Base-by-base conservation (phyloP, 2,888 invertebrate species). In the Bombylius major region DNA sequence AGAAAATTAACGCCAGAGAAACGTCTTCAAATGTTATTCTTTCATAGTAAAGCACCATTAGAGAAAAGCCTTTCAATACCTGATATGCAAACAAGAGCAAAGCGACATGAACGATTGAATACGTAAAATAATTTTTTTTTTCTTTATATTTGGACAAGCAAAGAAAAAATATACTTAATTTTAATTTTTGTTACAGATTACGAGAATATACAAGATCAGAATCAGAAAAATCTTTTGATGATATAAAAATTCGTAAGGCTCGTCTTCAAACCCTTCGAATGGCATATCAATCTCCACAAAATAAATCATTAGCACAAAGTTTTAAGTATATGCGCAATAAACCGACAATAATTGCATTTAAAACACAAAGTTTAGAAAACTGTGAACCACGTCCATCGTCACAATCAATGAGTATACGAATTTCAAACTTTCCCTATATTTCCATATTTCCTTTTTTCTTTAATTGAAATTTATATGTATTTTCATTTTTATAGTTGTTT, bases 271-370 rank as follows among this genome's bases (percentile, higher is more conserved):
- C 82, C 8, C 72, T 82, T n/a, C 83, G 83, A 3, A 66, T 82
- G 61, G 84, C 84, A 2, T 85, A 87, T 70, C 72, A 84, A 50
- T 84, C 84, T 65, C 88, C 88, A 1, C 89, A 87, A 68, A 86
- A 88, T 68, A 84, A 83, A 64, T 86, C 87, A 1, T 73, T 90
- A 59, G 89, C 89, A 0, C 88, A 89, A 67, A 88, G 89, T 68
- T 91, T 91, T 73, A 80, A 90, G n/a, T 92, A 91, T 69, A 89
- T 92, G 89, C 75, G 92, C 49, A 85, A 84, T 62, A 92, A 92
- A 65, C 93, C 93, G 0, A 88, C 89, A 0, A 89, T 92, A 61
- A 89, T 92, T 51, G 88, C 89, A 1, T 89, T 90, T 68, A 87
- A 89, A 71, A 87, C 90, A 4, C 91, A 90, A 3, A 86, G 85